Evolutionary conservation across 2,113 vertebrate genomes (phyloP), one percentile per base, ranked within the genome.

Genomic region (Ceyx cyanopectus): DNA sequence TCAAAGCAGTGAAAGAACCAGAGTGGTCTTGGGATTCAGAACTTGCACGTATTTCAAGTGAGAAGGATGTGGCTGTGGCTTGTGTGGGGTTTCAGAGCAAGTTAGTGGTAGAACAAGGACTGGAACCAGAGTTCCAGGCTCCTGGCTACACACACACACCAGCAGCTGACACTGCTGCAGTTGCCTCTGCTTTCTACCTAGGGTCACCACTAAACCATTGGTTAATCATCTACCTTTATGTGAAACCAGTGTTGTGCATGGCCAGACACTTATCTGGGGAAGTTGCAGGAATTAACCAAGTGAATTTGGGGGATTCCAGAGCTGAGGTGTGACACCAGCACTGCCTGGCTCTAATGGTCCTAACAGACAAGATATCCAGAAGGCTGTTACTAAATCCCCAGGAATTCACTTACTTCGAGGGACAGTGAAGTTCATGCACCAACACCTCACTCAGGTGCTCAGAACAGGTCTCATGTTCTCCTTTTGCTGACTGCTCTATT

Each of bases 221-320:
- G 78, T 95, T 94, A 94, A 85, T 77, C 20, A 89, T 94, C 68
- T 73, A 82, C 87, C 43, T 85, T 80, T 63, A 58, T 17, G 57
- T 91, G 63, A 72, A 87, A 87, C 43, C 32, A 79, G 32, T 8
- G 32, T 1, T 68, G 62, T 56, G 78, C 32, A 24, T 7, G 37
- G 77, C 46, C 60, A 75, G 46, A 46, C 32, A 78, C 51, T 57
- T 88, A 46, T 17, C 62, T 56, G 65, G 15, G 56, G 24, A 70
- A 85, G 67, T 91, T 94, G 84, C 72, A 77, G 78, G 63, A 93
- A 85, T 65, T 87, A 67, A 58, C 10, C 27, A 45, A 17, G 16
- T 41, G 46, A 62, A 67, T 85, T 12, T 41, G 63, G 67, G 46
- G 60, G 80, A 60, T 82, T 80, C 51, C 50, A 79, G 67, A 66